Base-by-base conservation (phyloP, 1,140 invertebrate genomes). In the Asobara japonica region DNA sequence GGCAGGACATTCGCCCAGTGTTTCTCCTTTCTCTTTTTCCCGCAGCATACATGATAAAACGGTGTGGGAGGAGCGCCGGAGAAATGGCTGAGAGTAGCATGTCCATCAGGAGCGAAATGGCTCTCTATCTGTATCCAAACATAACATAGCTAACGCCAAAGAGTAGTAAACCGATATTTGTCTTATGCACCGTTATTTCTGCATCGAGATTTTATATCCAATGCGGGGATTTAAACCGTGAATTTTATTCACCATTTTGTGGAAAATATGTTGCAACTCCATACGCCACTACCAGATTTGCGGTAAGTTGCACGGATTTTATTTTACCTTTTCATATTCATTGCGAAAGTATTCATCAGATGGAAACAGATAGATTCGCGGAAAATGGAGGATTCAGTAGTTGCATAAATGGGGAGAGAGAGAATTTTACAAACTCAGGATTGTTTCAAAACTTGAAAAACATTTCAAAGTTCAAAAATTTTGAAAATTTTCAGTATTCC, bases 61-160 rank as follows among this genome's bases (percentile, higher is more conserved):
- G 61, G 31, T 38, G 48, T n/a, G 18, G 65, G 68, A 36, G 25
- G 30, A 30, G 33, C 25, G 38, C 29, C 18, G 45, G 65, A 73
- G 60, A 29, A 65, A 65, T 31, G 31, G 41, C 22, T 65, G 64
- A 25, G 30, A 66, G 48, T 7, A 66, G 31, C 45, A 48, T 66
- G 41, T 65, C 71, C 64, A 72, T 72, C 61, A 74, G 38, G 62
- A 36, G 64, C 18, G 66, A 69, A 74, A 74, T 74, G 67, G 72
- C 13, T 69, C 18, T 56, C 67, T 38, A 74, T 74, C 62, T 74
- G 16, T 67, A 69, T 67, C 56, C 66, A 69, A 65, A 74, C 45
- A 74, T 31, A 27, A 13, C 7, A 64, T 36, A 71, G 51, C 22
- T 11, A 41, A 65, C 20, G 22, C 62, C 36, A 71, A n/a, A 30